These are phyloP conservation scores for Zygaena filipendulae DNA, from an alignment of 2,888 invertebrate genomes.

Conservation along the genomic window DNA sequence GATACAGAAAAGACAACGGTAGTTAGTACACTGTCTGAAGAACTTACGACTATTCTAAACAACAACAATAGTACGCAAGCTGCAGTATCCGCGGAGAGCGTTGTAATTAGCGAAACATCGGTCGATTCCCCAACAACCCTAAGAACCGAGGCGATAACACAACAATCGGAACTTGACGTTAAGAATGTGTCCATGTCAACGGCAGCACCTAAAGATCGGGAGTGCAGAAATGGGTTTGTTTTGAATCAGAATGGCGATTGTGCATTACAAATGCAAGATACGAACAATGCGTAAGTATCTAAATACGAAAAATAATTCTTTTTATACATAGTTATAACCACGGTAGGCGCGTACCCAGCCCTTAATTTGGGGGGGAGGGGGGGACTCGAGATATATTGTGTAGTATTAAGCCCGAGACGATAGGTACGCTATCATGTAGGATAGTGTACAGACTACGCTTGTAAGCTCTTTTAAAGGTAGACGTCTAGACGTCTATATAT, in stretches of 20 bases:
- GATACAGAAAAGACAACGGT: conserved; percentile 24
- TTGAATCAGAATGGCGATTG: conserved; percentile 47
- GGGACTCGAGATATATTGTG: no score
- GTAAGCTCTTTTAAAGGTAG: no score
- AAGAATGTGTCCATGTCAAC: no score
- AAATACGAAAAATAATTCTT: background rate
- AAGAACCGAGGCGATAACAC: conserved; percentile 15
- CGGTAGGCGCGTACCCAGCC: no score
- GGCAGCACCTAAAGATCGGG: conserved; percentile 18
- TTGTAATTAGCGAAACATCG: conserved; percentile 5
- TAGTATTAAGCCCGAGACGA: no score
- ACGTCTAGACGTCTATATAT: no score
- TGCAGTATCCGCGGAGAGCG: no score
- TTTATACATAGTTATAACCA: no score
- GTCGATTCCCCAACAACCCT: conserved; percentile 8
- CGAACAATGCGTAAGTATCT: conserved; percentile 49
- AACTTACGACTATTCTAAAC: background rate
- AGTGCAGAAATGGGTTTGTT: conserved; percentile 48
- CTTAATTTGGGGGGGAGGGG: no score
- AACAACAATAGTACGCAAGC: no score
- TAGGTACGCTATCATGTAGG: no score
- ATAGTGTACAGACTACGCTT: no score
- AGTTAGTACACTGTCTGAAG: conserved; percentile 8
- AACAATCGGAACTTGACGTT: conserved; percentile 4
- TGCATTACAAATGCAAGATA: conserved; percentile 41